phyloP scores from a whole-genome alignment of 2,888 invertebrate genomes.

The Polyploca ridens region DNA sequence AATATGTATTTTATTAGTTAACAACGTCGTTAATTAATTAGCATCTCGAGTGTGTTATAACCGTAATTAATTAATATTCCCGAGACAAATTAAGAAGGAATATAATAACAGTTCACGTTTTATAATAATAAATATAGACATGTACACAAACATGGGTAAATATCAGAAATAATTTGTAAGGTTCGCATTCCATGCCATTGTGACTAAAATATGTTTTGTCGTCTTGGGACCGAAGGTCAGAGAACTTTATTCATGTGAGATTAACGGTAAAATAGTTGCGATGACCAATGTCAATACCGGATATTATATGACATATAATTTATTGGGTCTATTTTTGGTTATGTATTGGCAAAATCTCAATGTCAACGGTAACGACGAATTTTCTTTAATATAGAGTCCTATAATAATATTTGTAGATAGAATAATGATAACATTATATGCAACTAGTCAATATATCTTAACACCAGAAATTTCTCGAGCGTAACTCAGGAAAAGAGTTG shows the following conservation, averaged over 20 bases:
- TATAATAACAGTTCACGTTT: constrained; percentile 19
- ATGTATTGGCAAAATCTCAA: background rate
- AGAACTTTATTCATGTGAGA: background rate
- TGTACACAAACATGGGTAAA: background rate
- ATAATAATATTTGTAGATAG: no score
- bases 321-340: background rate
- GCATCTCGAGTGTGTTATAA: constrained; percentile 24
- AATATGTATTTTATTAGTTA: constrained; percentile 8
- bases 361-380: background rate
- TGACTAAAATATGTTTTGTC: background rate
- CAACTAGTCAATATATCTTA: no score
- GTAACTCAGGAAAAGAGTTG: no score
- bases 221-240: background rate
- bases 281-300: background rate
- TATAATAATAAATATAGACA: background rate
- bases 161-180: background rate
- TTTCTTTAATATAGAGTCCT: no score
- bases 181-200: background rate
- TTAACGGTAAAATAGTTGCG: background rate
- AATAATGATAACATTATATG: no score
- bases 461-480: no score
- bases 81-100: constrained; percentile 24
- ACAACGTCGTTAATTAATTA: constrained; percentile 21
- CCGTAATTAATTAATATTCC: constrained; percentile 33
- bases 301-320: background rate